Conservation (phyloP, 2,888 invertebrate species). For the Poecilobothrus nobilitatus region DNA sequence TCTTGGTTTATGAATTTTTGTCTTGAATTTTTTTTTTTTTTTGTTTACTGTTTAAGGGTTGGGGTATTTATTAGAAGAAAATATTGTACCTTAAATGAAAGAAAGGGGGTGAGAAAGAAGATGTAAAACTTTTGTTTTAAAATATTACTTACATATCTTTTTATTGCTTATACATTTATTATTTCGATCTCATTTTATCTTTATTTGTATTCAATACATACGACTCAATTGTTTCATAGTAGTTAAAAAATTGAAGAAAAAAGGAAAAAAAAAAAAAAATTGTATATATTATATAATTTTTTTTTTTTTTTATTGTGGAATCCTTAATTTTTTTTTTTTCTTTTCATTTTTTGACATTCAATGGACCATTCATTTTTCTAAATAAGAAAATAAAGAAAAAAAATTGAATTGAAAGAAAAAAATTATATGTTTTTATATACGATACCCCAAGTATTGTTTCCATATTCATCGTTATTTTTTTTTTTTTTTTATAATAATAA, state of each 20-base stretch:
- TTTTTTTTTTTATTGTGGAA: background rate
- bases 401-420: too few relatives aligned
- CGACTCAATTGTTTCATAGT: background rate
- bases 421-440: too few relatives aligned
- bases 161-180: background rate
- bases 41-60: too few relatives aligned
- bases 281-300: background rate
- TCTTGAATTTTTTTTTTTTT: too few relatives aligned
- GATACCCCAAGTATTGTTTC: too few relatives aligned
- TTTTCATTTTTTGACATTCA: background rate
- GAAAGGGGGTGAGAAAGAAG: too few relatives aligned
- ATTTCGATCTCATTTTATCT: background rate
- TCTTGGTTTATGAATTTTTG: too few relatives aligned
- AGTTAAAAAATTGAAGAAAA: background rate
- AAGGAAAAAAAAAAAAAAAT: too few relatives aligned
- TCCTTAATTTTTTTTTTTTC: background rate
- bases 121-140: background rate
- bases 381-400: background rate
- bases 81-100: too few relatives aligned
- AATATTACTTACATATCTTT: slow-evolving; percentile 1
- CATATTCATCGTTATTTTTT: too few relatives aligned
- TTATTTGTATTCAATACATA: slow-evolving; percentile 4
- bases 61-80: too few relatives aligned
- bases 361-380: background rate
- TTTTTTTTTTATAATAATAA: too few relatives aligned